A percentile compares a stretch with the other conserved stretches of the same genome.
Conservation (phyloP, 2,797 vertebrate species). For the Carcharodon carcharias region DNA sequence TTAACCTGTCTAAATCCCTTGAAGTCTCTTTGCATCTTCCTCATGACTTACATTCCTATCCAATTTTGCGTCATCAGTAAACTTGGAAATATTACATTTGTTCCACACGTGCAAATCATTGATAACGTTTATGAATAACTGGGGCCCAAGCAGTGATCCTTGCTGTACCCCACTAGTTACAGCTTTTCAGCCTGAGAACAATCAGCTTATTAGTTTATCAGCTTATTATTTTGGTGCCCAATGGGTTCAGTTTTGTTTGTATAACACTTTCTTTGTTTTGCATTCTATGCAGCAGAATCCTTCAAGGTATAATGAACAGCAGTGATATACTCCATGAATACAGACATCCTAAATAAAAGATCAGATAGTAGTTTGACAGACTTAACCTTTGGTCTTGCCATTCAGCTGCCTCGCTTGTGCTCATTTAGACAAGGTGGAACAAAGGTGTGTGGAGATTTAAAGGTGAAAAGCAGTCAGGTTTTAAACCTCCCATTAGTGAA, state of each 20-base stretch:
- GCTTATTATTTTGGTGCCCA: too few relatives aligned
- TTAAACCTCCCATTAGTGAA: background rate
- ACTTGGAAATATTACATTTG: too few relatives aligned
- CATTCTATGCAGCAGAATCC: background rate
- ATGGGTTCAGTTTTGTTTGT: background rate
- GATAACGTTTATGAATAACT: too few relatives aligned
- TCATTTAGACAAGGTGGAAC: background rate
- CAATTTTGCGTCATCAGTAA: too few relatives aligned
- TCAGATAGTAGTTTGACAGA: background rate
- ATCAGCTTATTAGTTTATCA: too few relatives aligned
- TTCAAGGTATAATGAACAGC: background rate
- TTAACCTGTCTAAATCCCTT: too few relatives aligned
- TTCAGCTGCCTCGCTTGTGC: background rate
- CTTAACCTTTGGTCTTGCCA: background rate
- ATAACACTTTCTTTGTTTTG: background rate
- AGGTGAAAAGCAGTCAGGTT: background rate
- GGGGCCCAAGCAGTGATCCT: too few relatives aligned
- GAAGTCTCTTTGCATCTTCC: too few relatives aligned
- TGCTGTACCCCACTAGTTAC: too few relatives aligned
- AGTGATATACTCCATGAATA: background rate
- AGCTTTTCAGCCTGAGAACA: too few relatives aligned
- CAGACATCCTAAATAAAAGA: background rate
- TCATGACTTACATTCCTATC: too few relatives aligned
- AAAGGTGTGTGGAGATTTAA: background rate
- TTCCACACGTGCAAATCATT: too few relatives aligned